A percentile compares a stretch with the other conserved stretches of the same genome.
Conservation (phyloP, 1,140 invertebrate species). For the Bombus turneri region DNA sequence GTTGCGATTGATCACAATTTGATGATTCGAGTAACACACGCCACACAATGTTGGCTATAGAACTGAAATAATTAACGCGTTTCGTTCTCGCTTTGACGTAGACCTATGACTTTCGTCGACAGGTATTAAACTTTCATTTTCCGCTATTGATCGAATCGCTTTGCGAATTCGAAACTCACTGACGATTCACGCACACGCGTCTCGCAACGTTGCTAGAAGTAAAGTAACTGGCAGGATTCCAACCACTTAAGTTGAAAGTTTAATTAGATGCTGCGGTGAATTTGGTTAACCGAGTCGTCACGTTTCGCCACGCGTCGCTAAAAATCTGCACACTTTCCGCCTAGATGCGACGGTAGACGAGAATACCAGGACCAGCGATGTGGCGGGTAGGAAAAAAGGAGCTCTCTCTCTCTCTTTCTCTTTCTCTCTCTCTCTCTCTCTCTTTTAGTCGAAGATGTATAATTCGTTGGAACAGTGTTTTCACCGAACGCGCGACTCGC, state of each 20-base stretch:
- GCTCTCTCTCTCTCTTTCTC: too few relatives aligned
- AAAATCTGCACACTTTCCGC: neutral
- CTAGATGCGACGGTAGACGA: neutral
- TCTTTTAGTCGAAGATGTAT: neutral
- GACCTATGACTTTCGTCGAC: neutral
- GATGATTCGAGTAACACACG: neutral
- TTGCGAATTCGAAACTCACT: neutral
- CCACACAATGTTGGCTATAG: neutral
- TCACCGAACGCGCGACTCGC: neutral
- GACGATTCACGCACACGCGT: neutral
- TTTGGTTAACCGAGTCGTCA: neutral
- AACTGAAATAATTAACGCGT: neutral
- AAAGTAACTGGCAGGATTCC: neutral
- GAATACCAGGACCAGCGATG: too few relatives aligned
- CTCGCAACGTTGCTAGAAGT: neutral
- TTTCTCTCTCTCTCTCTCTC: too few relatives aligned
- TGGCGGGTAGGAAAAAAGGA: too few relatives aligned
- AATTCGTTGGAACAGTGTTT: neutral
- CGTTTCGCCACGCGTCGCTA: neutral
- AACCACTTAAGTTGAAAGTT: neutral
- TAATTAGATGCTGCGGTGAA: slow-evolving; percentile 2
- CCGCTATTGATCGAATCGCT: neutral
- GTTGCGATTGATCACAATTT: neutral
- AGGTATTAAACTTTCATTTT: neutral
- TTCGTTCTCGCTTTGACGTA: neutral